Conservation (phyloP, 92 coral and sea anemone species). For the Paramuricea clavata region DNA sequence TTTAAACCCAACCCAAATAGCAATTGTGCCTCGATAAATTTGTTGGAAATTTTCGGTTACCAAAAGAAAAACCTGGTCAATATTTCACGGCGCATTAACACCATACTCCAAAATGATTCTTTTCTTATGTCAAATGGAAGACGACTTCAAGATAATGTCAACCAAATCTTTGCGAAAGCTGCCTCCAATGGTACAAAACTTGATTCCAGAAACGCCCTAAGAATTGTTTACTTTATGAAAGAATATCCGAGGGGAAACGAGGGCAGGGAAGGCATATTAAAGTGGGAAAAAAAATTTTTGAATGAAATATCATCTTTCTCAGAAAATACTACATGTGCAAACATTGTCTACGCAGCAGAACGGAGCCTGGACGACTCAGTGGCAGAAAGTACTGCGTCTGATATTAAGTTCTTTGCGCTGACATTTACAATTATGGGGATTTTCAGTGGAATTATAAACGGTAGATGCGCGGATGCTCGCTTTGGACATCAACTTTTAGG, state of each 20-base stretch:
- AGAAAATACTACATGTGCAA: constrained; percentile 53
- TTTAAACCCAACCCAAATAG: neutral
- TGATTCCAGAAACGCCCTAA: constrained; percentile 9
- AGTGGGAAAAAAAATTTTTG: constrained; percentile 64
- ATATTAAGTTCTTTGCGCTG: constrained; percentile 50
- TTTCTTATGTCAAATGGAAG: constrained; percentile 36
- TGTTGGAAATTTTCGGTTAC: constrained; percentile 14
- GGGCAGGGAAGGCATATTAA: constrained; percentile 32
- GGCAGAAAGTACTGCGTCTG: constrained; percentile 73
- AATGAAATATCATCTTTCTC: constrained; percentile 33
- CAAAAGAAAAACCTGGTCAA: constrained; percentile 7
- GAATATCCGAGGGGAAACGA: constrained; percentile 29
- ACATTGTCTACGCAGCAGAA: constrained; percentile 62
- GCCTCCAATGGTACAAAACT: neutral
- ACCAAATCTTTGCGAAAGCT: neutral
- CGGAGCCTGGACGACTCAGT: constrained; percentile 80
- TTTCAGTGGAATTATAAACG: constrained; percentile 71
- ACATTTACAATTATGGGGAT: constrained; percentile 77
- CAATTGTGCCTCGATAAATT: neutral
- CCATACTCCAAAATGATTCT: neutral
- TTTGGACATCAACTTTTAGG: constrained; percentile 77
- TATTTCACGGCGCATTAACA: neutral
- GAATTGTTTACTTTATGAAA: constrained; percentile 47
- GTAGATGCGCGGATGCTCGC: constrained; percentile 73
- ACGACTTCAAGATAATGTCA: neutral